Evolutionary conservation across 2,888 invertebrate species (phyloP).

Genomic region (Catocala nupta): DNA sequence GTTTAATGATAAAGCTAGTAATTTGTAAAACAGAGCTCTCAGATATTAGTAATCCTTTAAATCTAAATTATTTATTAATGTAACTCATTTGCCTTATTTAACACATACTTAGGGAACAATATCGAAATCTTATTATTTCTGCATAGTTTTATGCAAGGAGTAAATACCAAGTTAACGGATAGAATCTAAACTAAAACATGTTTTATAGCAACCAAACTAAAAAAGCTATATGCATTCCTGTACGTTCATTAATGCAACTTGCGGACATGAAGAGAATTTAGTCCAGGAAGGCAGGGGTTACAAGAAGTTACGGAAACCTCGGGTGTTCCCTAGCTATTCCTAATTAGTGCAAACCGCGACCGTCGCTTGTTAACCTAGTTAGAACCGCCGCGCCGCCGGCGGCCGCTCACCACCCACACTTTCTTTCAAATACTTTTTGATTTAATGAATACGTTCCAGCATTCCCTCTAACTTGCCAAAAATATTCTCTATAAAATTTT

Average conservation of each 20-base stretch:
- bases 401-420: constrained; percentile 44
- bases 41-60: no score
- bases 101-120: no score
- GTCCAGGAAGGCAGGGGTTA: constrained; percentile 49
- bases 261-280: constrained; percentile 33
- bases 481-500: constrained; percentile 16
- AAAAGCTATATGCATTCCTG: no score
- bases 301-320: constrained; percentile 54
- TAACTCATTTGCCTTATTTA: no score
- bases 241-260: constrained; percentile 10
- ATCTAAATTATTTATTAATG: no score
- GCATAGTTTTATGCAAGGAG: no score
- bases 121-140: no score
- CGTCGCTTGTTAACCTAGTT: constrained; percentile 71
- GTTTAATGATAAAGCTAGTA: no score
- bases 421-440: constrained; percentile 61
- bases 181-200: no score
- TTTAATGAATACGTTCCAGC: constrained; percentile 55
- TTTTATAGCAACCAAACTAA: no score
- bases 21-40: no score
- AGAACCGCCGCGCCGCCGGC: constrained; percentile 55
- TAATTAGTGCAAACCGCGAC: constrained; percentile 63
- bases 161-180: no score
- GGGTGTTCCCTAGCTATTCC: constrained; percentile 52
- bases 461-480: constrained; percentile 29